Evolutionary conservation across 1,140 invertebrate genomes (phyloP).

Genomic region (Polyergus mexicanus): DNA sequence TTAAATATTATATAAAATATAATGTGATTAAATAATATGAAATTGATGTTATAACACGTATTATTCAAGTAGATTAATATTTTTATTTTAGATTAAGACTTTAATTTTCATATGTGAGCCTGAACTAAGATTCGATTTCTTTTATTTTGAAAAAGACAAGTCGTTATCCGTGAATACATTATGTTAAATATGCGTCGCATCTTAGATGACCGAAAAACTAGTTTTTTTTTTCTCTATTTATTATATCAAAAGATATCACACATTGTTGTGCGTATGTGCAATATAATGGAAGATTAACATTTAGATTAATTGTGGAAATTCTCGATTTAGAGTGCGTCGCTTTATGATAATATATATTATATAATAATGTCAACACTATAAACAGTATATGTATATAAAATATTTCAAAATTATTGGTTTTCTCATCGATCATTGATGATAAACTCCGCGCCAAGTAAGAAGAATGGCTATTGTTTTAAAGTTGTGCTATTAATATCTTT

Average conservation of each 20-base stretch:
- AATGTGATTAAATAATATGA: no score
- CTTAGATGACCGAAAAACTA: neutral
- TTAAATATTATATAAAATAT: conserved; percentile 6
- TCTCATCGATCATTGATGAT: conserved; percentile 29
- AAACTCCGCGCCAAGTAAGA: conserved; percentile 47
- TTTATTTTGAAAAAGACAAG: neutral
- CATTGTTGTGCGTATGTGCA: neutral
- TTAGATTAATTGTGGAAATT: conserved; percentile 9
- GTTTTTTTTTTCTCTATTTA: neutral
- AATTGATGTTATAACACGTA: neutral
- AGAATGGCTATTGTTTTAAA: conserved; percentile 45
- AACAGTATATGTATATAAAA: neutral
- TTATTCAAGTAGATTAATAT: neutral
- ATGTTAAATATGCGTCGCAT: neutral
- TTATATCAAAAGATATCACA: neutral
- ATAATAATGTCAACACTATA: conserved; percentile 41
- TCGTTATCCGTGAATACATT: neutral
- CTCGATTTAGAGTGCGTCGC: neutral
- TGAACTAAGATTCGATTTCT: neutral
- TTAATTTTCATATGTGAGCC: neutral
- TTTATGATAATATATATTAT: neutral
- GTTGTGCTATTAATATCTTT: conserved; percentile 56
- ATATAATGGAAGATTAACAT: neutral
- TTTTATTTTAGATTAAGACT: neutral
- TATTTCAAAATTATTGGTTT: conserved; percentile 11